Conservation (phyloP, 2,113 vertebrate species). For the Heterotilapia buettikoferi region DNA sequence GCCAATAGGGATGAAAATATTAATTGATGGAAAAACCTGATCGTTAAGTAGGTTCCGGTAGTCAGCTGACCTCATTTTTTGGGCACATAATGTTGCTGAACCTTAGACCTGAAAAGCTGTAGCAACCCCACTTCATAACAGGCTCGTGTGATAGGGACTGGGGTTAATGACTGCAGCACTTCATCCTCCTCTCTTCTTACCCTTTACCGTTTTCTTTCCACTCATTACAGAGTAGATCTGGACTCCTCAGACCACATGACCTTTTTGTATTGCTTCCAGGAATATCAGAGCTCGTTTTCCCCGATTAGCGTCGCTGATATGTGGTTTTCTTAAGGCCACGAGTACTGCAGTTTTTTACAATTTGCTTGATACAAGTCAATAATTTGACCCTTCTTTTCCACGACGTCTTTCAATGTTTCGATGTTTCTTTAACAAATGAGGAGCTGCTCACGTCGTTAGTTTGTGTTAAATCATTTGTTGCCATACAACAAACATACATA, state of each 20-base stretch:
- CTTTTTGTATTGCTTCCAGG: background rate
- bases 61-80: background rate
- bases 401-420: background rate
- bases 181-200: background rate
- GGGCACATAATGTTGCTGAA: background rate
- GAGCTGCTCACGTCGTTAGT: background rate
- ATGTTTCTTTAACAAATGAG: background rate
- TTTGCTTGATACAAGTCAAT: background rate
- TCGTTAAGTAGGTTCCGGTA: background rate
- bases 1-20: background rate
- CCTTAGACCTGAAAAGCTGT: background rate
- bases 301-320: background rate
- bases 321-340: background rate
- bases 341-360: background rate
- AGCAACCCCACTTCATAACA: background rate
- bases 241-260: background rate
- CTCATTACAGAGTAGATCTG: background rate
- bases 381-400: background rate
- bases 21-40: background rate
- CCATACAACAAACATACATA: no score
- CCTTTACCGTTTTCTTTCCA: background rate
- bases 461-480: background rate
- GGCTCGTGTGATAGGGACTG: background rate
- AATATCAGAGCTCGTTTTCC: background rate
- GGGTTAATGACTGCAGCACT: background rate